Percentiles rank a stretch among this genome's conserved stretches.
These are phyloP conservation scores for Melitaea cinxia DNA, from an alignment of 1,140 invertebrate genomes.

Conservation along the genomic window DNA sequence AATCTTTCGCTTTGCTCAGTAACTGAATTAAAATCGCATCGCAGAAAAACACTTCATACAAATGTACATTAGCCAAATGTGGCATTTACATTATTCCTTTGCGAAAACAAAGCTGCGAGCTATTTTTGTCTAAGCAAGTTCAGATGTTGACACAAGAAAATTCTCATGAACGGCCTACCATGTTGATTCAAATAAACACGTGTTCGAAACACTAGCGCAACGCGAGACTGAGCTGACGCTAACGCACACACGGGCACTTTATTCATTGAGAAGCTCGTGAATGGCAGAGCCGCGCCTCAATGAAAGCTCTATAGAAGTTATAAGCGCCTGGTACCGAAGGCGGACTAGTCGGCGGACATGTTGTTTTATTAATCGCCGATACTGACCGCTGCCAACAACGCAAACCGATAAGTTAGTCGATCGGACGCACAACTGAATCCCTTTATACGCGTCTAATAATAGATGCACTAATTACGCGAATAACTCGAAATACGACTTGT, in stretches of 20 bases:
- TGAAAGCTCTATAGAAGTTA: constrained; percentile 65
- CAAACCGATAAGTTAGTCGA: constrained; percentile 37
- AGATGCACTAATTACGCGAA: constrained; percentile 6
- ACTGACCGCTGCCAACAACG: constrained; percentile 50
- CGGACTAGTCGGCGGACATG: constrained; percentile 71
- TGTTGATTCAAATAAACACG: constrained; percentile 71
- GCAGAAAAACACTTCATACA: constrained; percentile 16
- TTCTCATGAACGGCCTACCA: constrained; percentile 76
- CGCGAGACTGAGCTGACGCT: constrained; percentile 32
- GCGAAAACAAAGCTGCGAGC: constrained; percentile 70
- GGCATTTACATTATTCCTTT: constrained; percentile 47
- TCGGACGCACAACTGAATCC: constrained; percentile 37
- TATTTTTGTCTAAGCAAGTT: constrained; percentile 72
- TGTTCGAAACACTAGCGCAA: constrained; percentile 51
- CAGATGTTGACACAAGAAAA: constrained; percentile 76
- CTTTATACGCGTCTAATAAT: constrained; percentile 22
- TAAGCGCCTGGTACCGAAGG: constrained; percentile 67
- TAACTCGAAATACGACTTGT: constrained; percentile 1
- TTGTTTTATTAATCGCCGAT: constrained; percentile 61
- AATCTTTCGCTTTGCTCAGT: constrained; percentile 6
- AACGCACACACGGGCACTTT: constrained; percentile 58
- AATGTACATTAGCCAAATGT: constrained; percentile 26
- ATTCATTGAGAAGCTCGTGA: constrained; percentile 66
- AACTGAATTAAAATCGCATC: constrained; percentile 24
- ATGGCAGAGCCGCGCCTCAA: constrained; percentile 45